These are phyloP conservation scores for Ferrisia virgata DNA, from an alignment of 2,888 invertebrate genomes.

Conservation along the genomic window DNA sequence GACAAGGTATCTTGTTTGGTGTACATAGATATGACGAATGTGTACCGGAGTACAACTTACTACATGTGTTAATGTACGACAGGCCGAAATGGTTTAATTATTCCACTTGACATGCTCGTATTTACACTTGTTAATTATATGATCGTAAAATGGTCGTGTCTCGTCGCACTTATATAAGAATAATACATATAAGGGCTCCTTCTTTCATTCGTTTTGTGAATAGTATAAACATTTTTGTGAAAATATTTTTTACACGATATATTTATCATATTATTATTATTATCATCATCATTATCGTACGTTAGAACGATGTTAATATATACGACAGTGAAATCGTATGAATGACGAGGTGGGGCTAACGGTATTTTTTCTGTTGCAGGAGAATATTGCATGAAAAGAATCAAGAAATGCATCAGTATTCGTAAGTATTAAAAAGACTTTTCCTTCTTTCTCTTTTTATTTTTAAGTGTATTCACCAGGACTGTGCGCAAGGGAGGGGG, in stretches of 20 bases:
- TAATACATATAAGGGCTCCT: too few relatives aligned
- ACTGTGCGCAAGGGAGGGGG: not conserved
- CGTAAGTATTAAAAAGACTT: slow-evolving; percentile 56
- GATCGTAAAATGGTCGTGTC: not conserved
- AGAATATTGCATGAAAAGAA: slow-evolving; percentile 63
- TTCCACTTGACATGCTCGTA: not conserved
- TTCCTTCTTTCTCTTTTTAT: not conserved
- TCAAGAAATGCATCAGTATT: slow-evolving; percentile 65
- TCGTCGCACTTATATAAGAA: not conserved
- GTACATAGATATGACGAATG: too few relatives aligned
- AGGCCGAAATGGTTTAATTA: slow-evolving; percentile 20
- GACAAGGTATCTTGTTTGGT: too few relatives aligned
- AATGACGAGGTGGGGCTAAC: not conserved
- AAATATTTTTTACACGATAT: slow-evolving; percentile 45
- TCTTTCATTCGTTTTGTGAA: not conserved
- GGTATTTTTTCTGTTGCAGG: slow-evolving; percentile 56
- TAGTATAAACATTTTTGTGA: not conserved
- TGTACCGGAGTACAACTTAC: too few relatives aligned
- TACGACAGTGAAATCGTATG: not conserved
- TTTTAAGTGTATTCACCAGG: not conserved
- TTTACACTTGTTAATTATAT: slow-evolving; percentile 17
- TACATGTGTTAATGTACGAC: not conserved
- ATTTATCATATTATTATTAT: too few relatives aligned
- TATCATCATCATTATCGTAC: too few relatives aligned
- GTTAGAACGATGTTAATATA: not conserved